Evolutionary conservation across 2,888 invertebrate genomes (phyloP), one percentile per base, ranked within the genome.

Genomic region (Camponotus fellah): DNA sequence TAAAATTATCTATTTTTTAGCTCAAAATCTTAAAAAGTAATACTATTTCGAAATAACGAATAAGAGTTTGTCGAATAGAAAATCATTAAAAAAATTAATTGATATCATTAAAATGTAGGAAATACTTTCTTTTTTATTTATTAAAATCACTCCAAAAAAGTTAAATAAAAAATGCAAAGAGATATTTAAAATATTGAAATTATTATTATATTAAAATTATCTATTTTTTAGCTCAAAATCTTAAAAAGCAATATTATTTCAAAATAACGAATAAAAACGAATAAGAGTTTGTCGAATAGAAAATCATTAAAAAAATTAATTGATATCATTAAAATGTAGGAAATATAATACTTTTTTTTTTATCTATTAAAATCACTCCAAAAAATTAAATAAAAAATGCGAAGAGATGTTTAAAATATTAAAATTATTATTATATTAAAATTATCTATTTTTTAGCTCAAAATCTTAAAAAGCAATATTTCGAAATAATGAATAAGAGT

Each of bases 291-390:
- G 14, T 43, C 21, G 34, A 46, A 5, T 14, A 34, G 12, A 12
- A 58, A 40, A 9, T n/a, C 12, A 32, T 37, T 3, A n/a, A 68
- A 32, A 26, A n/a, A n/a, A n/a, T n/a, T n/a, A n/a, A n/a, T n/a
- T n/a, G n/a, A n/a, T n/a, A n/a, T n/a, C n/a, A n/a, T n/a, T 71
- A 60, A 79, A 58, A 14, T 21, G 17, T 2, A n/a, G 17, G 32
- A 3, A 69, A 49, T 71, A 60, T 71, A 58, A 49, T 53, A 17
- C 40, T 69, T 58, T 56, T 37, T 40, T 56, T 58, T n/a, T 40
- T 56, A 12, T 53, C n/a, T 21, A 32, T 56, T 5, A n/a, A 49
- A 21, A 1, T 8, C 26, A 2, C 26, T 2, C 26, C 1, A 26
- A 12, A 34, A 68, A 72, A n/a, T 53, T 8, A n/a, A 53, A 8